A percentile compares a stretch with the other conserved stretches of the same genome.
Evolutionary conservation across 2,888 invertebrate genomes (phyloP).

Genomic region (Tubulanus polymorphus): DNA sequence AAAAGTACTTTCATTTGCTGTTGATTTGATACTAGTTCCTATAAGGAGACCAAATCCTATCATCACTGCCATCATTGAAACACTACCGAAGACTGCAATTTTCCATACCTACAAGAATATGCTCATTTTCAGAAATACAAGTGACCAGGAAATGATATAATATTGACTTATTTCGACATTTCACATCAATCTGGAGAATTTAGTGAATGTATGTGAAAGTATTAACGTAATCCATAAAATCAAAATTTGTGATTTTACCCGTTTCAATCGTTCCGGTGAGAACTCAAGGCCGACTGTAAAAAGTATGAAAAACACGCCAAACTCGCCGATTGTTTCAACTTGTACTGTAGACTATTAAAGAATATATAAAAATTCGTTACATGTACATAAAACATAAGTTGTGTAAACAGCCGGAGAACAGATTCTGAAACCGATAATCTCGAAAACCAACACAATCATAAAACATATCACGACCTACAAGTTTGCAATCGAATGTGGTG

Average conservation of each 20-base stretch:
- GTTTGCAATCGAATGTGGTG: too few relatives aligned
- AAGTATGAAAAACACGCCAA: slow-evolving; percentile 30
- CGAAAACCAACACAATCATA: too few relatives aligned
- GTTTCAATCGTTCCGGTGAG: slow-evolving; percentile 24
- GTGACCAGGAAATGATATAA: too few relatives aligned
- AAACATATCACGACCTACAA: too few relatives aligned
- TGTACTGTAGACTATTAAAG: slow-evolving; percentile 25
- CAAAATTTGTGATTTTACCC: slow-evolving; percentile 14
- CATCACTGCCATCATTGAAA: slow-evolving; percentile 20
- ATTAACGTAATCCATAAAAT: background rate
- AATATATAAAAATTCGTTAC: background rate
- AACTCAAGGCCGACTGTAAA: slow-evolving; percentile 30
- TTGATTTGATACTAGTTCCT: slow-evolving; percentile 12
- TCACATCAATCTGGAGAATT: too few relatives aligned
- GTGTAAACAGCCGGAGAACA: too few relatives aligned
- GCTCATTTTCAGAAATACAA: too few relatives aligned
- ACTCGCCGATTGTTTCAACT: slow-evolving; percentile 27
- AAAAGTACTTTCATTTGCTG: slow-evolving; percentile 22
- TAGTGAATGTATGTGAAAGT: too few relatives aligned
- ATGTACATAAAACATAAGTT: too few relatives aligned
- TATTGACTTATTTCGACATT: too few relatives aligned
- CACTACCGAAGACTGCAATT: slow-evolving; percentile 17
- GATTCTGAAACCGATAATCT: too few relatives aligned
- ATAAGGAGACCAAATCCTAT: slow-evolving; percentile 18
- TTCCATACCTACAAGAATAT: slow-evolving; percentile 18